phyloP scores from a whole-genome alignment of 2,888 invertebrate genomes.

The Aphrophora alni region DNA sequence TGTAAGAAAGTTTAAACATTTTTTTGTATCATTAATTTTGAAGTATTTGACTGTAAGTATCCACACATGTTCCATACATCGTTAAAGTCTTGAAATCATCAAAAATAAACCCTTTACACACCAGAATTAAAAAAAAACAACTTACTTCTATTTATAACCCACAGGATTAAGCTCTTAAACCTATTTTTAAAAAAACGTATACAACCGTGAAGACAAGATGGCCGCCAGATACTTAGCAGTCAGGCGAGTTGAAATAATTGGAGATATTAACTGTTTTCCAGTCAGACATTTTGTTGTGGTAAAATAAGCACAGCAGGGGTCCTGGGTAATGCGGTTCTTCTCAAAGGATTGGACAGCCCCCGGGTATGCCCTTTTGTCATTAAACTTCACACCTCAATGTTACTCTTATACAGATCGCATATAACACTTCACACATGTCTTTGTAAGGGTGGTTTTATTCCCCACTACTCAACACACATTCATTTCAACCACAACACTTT shows the following conservation, averaged over 20 bases:
- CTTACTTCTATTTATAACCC: background rate
- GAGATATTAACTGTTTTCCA: background rate
- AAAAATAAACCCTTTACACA: too few relatives aligned
- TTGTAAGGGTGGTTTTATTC: background rate
- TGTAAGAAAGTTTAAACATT: too few relatives aligned
- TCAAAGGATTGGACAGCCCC: background rate
- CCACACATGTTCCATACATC: too few relatives aligned
- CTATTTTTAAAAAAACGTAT: background rate
- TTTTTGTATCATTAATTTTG: too few relatives aligned
- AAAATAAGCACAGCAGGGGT: background rate
- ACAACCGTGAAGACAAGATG: background rate
- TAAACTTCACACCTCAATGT: background rate
- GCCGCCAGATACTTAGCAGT: background rate
- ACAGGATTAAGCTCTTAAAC: background rate
- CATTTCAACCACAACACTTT: background rate
- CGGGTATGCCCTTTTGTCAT: background rate
- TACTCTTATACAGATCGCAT: background rate
- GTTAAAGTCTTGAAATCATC: too few relatives aligned
- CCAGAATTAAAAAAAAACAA: too few relatives aligned
- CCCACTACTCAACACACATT: background rate
- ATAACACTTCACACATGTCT: background rate
- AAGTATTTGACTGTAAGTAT: too few relatives aligned
- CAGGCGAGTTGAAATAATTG: slow-evolving; percentile 1
- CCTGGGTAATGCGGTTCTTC: background rate
- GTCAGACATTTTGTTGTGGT: background rate